These are phyloP conservation scores for Cotesia glomerata DNA, from an alignment of 1,140 invertebrate genomes.

Conservation along the genomic window DNA sequence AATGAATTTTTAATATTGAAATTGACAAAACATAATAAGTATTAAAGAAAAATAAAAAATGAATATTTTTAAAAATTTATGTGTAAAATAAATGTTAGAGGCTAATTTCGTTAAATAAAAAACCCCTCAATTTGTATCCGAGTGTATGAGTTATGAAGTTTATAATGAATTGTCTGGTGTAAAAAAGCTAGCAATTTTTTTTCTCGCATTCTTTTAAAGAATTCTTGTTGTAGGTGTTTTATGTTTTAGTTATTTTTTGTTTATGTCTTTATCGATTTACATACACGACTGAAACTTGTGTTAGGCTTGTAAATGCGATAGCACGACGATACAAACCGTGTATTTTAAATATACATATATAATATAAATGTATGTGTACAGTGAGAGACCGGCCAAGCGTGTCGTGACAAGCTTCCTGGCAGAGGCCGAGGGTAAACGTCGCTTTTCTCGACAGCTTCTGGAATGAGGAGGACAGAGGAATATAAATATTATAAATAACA, in stretches of 20 bases:
- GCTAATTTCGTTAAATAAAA: neutral
- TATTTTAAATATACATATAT: neutral
- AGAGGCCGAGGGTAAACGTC: conserved; percentile 23
- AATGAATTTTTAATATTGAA: too few relatives aligned
- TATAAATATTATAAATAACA: conserved; percentile 2
- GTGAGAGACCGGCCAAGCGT: conserved; percentile 24
- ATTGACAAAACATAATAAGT: too few relatives aligned
- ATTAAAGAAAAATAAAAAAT: too few relatives aligned
- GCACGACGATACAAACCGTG: conserved; percentile 23
- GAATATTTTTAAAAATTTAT: too few relatives aligned
- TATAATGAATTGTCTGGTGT: neutral
- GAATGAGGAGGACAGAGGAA: conserved; percentile 3
- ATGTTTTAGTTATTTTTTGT: neutral
- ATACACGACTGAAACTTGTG: conserved; percentile 23
- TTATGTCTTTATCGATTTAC: conserved; percentile 23
- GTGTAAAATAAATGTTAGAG: neutral
- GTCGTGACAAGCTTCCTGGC: conserved; percentile 28
- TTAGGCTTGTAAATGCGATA: conserved; percentile 31
- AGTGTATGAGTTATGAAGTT: neutral
- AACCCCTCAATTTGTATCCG: too few relatives aligned
- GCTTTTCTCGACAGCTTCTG: conserved; percentile 22
- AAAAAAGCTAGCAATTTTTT: conserved; percentile 1
- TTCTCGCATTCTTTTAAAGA: neutral
- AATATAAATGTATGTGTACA: neutral
- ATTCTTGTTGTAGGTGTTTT: neutral